Evolutionary conservation across 2,888 invertebrate genomes (phyloP).

Genomic region (Lithophane ornitopus): DNA sequence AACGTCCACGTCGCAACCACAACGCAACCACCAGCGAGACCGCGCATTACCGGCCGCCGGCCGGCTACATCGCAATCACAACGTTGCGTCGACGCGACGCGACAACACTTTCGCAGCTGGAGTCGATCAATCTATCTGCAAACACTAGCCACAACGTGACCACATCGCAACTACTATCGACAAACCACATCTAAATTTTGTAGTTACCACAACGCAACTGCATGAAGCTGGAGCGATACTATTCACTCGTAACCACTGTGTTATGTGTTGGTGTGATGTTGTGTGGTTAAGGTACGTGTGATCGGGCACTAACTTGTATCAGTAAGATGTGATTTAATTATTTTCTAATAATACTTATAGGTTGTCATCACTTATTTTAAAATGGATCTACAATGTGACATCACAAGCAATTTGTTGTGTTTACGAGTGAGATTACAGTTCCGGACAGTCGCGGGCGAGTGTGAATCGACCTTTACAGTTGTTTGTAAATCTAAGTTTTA

Average conservation of each 20-base stretch:
- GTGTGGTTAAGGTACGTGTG: not conserved
- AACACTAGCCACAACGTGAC: not conserved
- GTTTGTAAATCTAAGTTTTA: constrained; percentile 78
- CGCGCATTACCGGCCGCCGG: not conserved
- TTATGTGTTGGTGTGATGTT: not conserved
- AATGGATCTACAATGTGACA: constrained; percentile 12
- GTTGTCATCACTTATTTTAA: constrained; percentile 28
- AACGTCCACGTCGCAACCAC: not conserved
- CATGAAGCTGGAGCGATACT: not conserved
- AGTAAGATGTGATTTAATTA: constrained; percentile 37
- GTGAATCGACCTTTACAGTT: constrained; percentile 73
- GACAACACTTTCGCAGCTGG: too few species aligned
- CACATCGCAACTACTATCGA: not conserved
- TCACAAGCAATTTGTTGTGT: constrained; percentile 32
- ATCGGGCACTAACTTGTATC: not conserved
- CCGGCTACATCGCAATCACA: too few species aligned
- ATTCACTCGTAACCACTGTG: not conserved
- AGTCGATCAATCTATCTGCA: too few species aligned
- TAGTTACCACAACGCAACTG: not conserved
- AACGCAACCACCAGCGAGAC: not conserved
- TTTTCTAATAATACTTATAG: constrained; percentile 30
- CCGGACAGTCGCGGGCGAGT: constrained; percentile 45
- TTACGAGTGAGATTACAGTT: constrained; percentile 59
- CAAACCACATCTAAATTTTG: not conserved
- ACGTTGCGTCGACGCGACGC: too few species aligned